Evolutionary conservation across 2,888 invertebrate species (phyloP).

Genomic region (Metopia argyrocephala): DNA sequence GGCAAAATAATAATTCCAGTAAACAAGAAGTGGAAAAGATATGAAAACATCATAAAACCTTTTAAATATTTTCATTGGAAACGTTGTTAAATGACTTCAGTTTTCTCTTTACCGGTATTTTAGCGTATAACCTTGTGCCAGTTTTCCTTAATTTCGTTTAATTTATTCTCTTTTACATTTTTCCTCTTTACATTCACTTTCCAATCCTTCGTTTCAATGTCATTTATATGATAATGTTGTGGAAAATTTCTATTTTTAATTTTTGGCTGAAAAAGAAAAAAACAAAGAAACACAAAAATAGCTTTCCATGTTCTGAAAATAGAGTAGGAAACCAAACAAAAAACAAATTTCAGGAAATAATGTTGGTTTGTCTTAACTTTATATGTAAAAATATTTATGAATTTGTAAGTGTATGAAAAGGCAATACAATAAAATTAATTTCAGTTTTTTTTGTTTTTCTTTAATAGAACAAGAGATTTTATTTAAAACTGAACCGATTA

Average conservation of each 20-base stretch:
- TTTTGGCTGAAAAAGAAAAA: constrained; percentile 6
- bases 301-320: neutral
- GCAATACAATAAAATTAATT: neutral
- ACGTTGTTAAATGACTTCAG: constrained; percentile 1
- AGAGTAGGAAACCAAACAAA: neutral
- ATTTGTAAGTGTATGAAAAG: neutral
- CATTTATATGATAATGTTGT: neutral
- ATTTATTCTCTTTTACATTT: too few relatives aligned
- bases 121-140: constrained; percentile 25
- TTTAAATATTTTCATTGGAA: constrained; percentile 14
- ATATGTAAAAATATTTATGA: constrained; percentile 1
- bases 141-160: constrained; percentile 1
- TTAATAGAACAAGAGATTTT: too few relatives aligned
- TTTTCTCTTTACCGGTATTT: neutral
- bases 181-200: neutral
- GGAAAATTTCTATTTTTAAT: constrained; percentile 32
- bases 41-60: neutral
- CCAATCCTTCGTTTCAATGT: neutral
- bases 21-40: neutral
- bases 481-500: too few relatives aligned
- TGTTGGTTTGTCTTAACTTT: neutral
- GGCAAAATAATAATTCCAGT: neutral
- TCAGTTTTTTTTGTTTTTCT: too few relatives aligned
- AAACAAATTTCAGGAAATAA: neutral
- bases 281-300: neutral